Evolutionary conservation across 2,797 vertebrate genomes (phyloP).

Genomic region (Danio tinwini): DNA sequence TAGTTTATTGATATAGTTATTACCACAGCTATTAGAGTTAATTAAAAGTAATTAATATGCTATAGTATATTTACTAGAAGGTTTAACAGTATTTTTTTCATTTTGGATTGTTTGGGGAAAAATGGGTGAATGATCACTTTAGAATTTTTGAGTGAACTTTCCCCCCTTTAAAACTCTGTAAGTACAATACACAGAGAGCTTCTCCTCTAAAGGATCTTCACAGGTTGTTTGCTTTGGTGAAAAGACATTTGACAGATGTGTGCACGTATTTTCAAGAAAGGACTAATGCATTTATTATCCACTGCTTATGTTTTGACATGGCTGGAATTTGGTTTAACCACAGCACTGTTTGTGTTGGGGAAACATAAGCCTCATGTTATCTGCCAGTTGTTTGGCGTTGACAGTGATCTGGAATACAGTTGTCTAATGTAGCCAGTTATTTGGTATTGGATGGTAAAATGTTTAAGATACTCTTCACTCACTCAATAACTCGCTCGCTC

Average conservation of each 20-base stretch:
- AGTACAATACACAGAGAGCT: background rate
- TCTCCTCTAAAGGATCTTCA: background rate
- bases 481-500: no score
- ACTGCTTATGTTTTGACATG: constrained; percentile 16
- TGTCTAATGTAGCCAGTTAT: background rate
- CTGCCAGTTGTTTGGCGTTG: background rate
- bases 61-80: no score
- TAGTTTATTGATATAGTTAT: no score
- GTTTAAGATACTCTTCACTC: background rate
- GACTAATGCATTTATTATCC: background rate
- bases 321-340: constrained; percentile 16
- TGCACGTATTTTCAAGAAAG: background rate
- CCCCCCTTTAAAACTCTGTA: no score
- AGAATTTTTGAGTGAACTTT: no score
- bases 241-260: background rate
- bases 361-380: background rate
- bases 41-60: no score
- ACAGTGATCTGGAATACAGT: background rate
- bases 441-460: background rate
- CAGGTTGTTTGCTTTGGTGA: background rate
- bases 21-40: no score
- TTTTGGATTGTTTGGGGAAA: no score
- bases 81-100: no score
- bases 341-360: constrained; percentile 3
- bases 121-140: no score